Base-by-base conservation (phyloP, 2,888 invertebrate genomes). In the Philaethria dido region DNA sequence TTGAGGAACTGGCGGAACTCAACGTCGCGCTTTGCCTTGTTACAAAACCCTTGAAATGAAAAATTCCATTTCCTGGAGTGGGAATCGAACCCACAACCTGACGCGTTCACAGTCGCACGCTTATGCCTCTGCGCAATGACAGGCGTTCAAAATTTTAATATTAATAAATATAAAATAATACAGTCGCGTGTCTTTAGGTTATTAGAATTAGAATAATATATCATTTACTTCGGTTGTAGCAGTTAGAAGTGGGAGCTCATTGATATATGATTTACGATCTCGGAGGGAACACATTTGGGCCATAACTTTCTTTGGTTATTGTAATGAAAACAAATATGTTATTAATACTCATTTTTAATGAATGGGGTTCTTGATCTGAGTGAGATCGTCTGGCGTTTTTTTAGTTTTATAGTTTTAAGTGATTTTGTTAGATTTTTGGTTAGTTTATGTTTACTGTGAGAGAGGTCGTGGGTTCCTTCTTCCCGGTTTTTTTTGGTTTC, bases 201-300 rank as follows among this genome's bases (percentile, higher is more conserved):
- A 82, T 88, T 83, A 84, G 80, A 76, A 70, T 74, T 39, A 81
- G 50, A 13, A 84, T 84, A 87, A 89, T 88, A 86, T 85, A 80
- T 79, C 73, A 77, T 59, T 42, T n/a, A n/a, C n/a, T 65, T 65
- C 60, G 50, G 39, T 50, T 60, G 80, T 25, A 20, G 8, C 39
- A 11, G 69, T 76, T 78, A 80, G 44, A 16, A 18, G 54, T 42
- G 14, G 44, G n/a, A 60, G 29, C 18, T 25, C 14, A 18, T 16
- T 18, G 60, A 42, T 42, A 57, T n/a, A 57, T 16, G 57, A 57
- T 25, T 57, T 22, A 57, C 42, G 57, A 22, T 13, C 42, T 39
- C 57, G 55, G 55, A 55, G 39, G 55, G 5, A 22, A 25, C 42
- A 16, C 42, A 33, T 62, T 45, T 48, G 44, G 33, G 48, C 36